A percentile compares a stretch with the other conserved stretches of the same genome.
These are phyloP conservation scores for Bufotes viridis DNA, from an alignment of 2,797 vertebrate species.

Conservation along the genomic window DNA sequence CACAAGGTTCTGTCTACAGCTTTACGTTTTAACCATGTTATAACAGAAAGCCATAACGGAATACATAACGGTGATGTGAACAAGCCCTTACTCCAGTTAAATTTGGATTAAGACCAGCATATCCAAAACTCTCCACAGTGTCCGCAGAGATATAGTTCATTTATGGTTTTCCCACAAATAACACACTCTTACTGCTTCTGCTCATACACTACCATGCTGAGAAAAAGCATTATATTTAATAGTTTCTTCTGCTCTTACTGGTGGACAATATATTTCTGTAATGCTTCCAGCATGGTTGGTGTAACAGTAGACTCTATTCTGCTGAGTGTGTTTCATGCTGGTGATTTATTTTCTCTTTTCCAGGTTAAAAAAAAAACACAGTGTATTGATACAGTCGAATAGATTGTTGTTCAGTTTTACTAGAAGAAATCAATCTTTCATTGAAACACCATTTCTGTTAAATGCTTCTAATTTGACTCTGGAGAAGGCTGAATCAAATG, in stretches of 20 bases:
- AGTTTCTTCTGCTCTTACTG: slow-evolving; percentile 41
- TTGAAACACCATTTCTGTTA: neutral
- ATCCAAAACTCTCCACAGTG: slow-evolving; percentile 69
- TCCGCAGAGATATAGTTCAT: slow-evolving; percentile 65
- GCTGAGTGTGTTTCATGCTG: neutral
- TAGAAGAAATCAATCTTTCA: neutral
- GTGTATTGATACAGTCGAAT: neutral
- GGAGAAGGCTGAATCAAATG: neutral
- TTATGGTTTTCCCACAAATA: slow-evolving; percentile 62
- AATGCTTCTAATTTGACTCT: neutral
- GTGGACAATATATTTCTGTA: neutral
- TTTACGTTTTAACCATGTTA: too few species aligned
- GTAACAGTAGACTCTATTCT: slow-evolving; percentile 24
- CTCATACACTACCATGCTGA: slow-evolving; percentile 73
- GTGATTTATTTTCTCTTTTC: neutral
- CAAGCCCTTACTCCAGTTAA: too few species aligned
- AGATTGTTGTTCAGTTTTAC: slow-evolving; percentile 7
- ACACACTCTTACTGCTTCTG: slow-evolving; percentile 72
- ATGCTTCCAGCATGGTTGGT: neutral
- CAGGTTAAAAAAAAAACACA: neutral
- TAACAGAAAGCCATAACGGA: too few species aligned
- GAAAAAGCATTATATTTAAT: slow-evolving; percentile 65
- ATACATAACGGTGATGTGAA: too few species aligned
- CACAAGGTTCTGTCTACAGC: too few species aligned
- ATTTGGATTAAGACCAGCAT: too few species aligned